Evolutionary conservation across 2,888 invertebrate species (phyloP), one percentile per base, ranked within the genome.

Genomic region (Pantelozetes paolii): DNA sequence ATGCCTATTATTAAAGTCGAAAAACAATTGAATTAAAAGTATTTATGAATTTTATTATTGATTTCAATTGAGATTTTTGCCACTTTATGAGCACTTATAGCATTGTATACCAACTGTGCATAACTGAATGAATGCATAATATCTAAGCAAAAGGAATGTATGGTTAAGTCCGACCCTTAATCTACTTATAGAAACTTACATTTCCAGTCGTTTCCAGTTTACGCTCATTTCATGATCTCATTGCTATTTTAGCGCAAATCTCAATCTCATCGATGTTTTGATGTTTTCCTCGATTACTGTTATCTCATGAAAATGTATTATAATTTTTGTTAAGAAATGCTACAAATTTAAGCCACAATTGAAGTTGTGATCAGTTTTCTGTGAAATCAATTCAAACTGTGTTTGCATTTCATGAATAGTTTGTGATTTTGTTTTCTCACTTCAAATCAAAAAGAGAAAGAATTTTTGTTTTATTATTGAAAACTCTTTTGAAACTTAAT

Each of bases 151-250:
- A 57, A 15, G 40, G 40, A 67, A 67, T 40, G 67, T 67, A 67
- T 67, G 67, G 67, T 67, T 67, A 67, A 67, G 67, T 40, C 67
- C 67, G 67, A 67, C 67, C 67, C 67, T 67, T 67, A 67, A 67
- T 67, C 67, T 67, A 67, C 67, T 67, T 67, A 67, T 67, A 67
- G 67, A 67, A n/a, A 67, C 67, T 67, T 9, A 59, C 20, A 67
- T 5, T 67, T 67, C 40, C 67, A 67, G 40, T 67, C n/a, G n/a
- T n/a, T n/a, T 67, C 67, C 50, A 50, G 50, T 50, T 50, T 45
- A n/a, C 32, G 20, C 23, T 26, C 13, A 67, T 40, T n/a, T 67
- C 67, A 40, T 67, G 67, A 67, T 67, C 67, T 67, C 67, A 67
- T 67, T 67, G 42, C 67, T 67, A 67, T 67, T 67, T 67, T 67